Conservation (phyloP, 2,113 vertebrate genomes). For the Oceanites oceanicus region DNA sequence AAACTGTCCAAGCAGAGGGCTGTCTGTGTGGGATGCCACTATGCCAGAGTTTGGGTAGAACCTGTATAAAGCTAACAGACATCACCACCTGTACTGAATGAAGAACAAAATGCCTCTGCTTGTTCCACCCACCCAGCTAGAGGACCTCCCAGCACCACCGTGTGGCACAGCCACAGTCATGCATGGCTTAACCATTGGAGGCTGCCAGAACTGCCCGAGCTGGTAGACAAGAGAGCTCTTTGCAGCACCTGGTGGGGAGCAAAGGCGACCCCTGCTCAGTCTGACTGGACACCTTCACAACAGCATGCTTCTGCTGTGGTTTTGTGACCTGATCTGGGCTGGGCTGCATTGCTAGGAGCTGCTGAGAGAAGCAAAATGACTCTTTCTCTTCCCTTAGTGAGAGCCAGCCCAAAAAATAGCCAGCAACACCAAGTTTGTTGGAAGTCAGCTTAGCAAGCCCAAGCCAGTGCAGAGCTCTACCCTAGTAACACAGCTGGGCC, state of each 20-base stretch:
- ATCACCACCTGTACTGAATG: neutral
- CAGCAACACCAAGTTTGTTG: neutral
- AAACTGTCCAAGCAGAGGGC: neutral
- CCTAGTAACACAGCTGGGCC: neutral
- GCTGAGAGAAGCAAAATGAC: neutral
- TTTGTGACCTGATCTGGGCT: neutral
- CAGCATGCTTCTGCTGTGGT: neutral
- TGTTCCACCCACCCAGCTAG: neutral
- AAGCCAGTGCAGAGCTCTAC: neutral
- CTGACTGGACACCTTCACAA: neutral
- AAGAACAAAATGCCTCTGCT: neutral
- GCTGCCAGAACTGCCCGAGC: neutral
- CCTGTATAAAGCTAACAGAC: neutral
- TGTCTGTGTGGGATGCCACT: neutral
- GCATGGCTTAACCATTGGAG: neutral
- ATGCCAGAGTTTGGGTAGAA: neutral
- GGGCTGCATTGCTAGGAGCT: neutral
- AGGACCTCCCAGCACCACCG: neutral
- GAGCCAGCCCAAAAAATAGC: neutral
- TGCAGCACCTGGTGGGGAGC: neutral
- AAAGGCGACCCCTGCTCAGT: neutral
- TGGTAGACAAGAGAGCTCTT: neutral
- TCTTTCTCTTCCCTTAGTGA: neutral
- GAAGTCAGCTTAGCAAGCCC: neutral
- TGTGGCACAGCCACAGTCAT: neutral